A percentile compares a stretch with the other conserved stretches of the same genome.
Conservation (phyloP, 2,888 invertebrate species). For the Melanostoma scalare region DNA sequence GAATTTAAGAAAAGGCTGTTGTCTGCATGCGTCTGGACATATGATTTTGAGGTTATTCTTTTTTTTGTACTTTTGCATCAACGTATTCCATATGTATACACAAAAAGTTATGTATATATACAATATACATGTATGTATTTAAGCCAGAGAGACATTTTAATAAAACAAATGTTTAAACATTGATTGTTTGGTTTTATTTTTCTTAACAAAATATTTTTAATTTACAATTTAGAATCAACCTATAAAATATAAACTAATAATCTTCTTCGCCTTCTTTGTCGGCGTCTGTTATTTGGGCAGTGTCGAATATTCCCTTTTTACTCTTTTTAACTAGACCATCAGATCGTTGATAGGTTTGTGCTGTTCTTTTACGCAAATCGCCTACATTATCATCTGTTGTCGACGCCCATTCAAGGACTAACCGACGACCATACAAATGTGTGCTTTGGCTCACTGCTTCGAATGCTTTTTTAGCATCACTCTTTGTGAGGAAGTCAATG, state of each 20-base stretch:
- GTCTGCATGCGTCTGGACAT: constrained; percentile 42
- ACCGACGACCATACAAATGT: constrained; percentile 97
- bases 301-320: constrained; percentile 82
- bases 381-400: constrained; percentile 88
- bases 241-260: constrained; percentile 33
- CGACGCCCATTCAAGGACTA: constrained; percentile 95
- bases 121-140: constrained; percentile 21
- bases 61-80: constrained; percentile 69
- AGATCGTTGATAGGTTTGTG: constrained; percentile 84
- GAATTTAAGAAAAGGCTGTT: constrained; percentile 20
- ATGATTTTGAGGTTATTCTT: constrained; percentile 43
- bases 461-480: constrained; percentile 97
- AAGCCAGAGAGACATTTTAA: constrained; percentile 58
- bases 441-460: constrained; percentile 96
- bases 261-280: constrained; percentile 74
- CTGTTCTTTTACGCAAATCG: constrained; percentile 92
- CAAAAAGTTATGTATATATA: neutral
- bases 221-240: constrained; percentile 76
- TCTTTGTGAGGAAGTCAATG: constrained; percentile 93
- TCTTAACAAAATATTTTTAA: constrained; percentile 72
- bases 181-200: constrained; percentile 76
- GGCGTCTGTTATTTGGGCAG: constrained; percentile 70
- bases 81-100: constrained; percentile 38
- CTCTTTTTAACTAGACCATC: constrained; percentile 80
- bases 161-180: constrained; percentile 57